A percentile compares a stretch with the other conserved stretches of the same genome.
Evolutionary conservation across 2,797 vertebrate species (phyloP).

Genomic region (Cyprinodon diabolis): DNA sequence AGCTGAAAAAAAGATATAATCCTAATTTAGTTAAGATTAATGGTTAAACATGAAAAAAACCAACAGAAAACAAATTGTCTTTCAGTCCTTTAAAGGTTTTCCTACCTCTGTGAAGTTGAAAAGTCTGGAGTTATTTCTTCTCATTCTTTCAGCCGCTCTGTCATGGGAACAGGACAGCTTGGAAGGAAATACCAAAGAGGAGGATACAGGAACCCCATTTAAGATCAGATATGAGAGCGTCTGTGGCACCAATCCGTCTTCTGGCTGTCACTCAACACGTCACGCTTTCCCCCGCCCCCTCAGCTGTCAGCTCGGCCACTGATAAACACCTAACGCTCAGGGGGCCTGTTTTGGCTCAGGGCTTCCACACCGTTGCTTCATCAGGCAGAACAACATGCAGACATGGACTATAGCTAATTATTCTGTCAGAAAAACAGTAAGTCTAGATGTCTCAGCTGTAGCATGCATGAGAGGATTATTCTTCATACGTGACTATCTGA

Average conservation of each 20-base stretch:
- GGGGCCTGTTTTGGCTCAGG: not conserved
- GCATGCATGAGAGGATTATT: conserved; percentile 19
- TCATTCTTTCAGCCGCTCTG: conserved; percentile 49
- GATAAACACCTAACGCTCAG: conserved; percentile 4
- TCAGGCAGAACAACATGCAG: not conserved
- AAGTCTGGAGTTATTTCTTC: conserved; percentile 67
- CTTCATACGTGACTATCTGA: conserved; percentile 50
- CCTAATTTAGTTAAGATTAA: not conserved
- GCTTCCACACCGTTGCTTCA: not conserved
- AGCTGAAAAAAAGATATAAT: not conserved
- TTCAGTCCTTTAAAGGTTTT: not conserved
- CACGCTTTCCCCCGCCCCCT: conserved; percentile 43
- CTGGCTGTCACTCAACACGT: conserved; percentile 28
- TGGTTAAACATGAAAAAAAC: not conserved
- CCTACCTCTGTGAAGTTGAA: conserved; percentile 75
- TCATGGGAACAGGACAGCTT: conserved; percentile 37
- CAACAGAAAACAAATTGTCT: not conserved
- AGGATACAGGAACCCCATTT: conserved; percentile 56
- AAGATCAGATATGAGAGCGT: conserved; percentile 57
- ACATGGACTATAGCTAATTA: not conserved
- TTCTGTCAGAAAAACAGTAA: not conserved
- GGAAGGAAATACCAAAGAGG: conserved; percentile 55
- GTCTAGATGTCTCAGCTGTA: conserved; percentile 1
- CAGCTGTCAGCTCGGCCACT: conserved; percentile 10
- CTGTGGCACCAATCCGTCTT: conserved; percentile 30